Conservation (phyloP, 2,113 vertebrate species). For the Caloenas nicobarica region DNA sequence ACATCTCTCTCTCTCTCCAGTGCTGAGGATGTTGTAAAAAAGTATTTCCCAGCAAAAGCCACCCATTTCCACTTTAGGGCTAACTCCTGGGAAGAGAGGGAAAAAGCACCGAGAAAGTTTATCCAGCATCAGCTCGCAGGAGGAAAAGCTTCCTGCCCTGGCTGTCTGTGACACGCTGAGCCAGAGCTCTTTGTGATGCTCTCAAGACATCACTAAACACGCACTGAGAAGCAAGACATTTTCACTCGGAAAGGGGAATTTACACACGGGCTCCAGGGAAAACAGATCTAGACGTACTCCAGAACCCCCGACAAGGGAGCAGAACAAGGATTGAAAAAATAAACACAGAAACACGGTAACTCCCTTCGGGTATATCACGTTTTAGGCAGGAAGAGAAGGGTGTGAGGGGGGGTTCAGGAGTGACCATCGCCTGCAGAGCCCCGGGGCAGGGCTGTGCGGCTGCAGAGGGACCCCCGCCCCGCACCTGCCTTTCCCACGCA, state of each 20-base stretch:
- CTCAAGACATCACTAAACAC: neutral
- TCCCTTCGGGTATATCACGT: neutral
- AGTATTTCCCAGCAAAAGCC: constrained; percentile 30
- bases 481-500: constrained; percentile 22
- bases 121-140: neutral
- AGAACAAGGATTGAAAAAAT: neutral
- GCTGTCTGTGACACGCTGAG: neutral
- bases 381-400: neutral
- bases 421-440: neutral
- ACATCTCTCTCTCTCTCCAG: neutral
- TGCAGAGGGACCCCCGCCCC: neutral
- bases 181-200: constrained; percentile 14
- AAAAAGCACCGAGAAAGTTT: constrained; percentile 26
- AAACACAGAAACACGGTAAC: neutral
- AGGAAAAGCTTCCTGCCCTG: neutral
- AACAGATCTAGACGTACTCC: neutral
- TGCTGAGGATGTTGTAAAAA: neutral
- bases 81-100: constrained; percentile 6
- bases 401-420: neutral
- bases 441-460: neutral
- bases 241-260: neutral
- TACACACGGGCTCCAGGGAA: neutral
- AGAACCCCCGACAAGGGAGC: neutral
- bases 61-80: constrained; percentile 6
- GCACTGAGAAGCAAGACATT: neutral